Conservation (phyloP, 2,888 invertebrate genomes). For the Byasa hedistus region DNA sequence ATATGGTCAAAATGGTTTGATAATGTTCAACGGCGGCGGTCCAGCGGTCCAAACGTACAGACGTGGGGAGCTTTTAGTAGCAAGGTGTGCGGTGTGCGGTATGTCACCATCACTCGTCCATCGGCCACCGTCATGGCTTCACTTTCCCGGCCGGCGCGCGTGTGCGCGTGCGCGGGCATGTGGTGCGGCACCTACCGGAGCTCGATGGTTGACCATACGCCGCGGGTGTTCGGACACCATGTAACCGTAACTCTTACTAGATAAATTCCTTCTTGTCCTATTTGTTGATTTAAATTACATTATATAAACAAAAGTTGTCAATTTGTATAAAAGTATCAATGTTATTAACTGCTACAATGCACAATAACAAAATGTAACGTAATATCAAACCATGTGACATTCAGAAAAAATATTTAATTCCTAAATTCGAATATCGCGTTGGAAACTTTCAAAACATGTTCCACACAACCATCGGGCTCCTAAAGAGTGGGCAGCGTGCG, state of each 20-base stretch:
- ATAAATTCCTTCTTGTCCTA: too few relatives aligned
- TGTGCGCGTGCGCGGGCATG: conserved; percentile 54
- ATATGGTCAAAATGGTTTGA: too few relatives aligned
- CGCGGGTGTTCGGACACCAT: not conserved
- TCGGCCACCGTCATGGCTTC: conserved; percentile 40
- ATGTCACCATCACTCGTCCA: conserved; percentile 43
- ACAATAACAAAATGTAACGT: too few relatives aligned
- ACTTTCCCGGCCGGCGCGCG: conserved; percentile 50
- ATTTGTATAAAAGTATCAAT: too few relatives aligned
- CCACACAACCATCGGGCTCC: conserved; percentile 36
- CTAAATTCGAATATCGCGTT: not conserved
- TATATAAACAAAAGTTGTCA: too few relatives aligned
- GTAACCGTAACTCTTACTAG: not conserved
- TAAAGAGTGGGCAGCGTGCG: conserved; percentile 47
- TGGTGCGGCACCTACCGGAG: conserved; percentile 44
- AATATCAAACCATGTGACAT: not conserved
- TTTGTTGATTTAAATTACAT: too few relatives aligned
- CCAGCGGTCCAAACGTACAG: conserved; percentile 27
- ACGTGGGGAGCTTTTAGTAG: conserved; percentile 42
- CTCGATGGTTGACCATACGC: conserved; percentile 49
- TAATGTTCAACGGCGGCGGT: conserved; percentile 15
- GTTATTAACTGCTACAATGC: too few relatives aligned
- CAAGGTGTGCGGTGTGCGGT: conserved; percentile 55
- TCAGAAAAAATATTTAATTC: not conserved
- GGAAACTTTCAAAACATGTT: not conserved